Evolutionary conservation across 2,113 vertebrate genomes (phyloP).

Genomic region (Apaloderma vittatum): DNA sequence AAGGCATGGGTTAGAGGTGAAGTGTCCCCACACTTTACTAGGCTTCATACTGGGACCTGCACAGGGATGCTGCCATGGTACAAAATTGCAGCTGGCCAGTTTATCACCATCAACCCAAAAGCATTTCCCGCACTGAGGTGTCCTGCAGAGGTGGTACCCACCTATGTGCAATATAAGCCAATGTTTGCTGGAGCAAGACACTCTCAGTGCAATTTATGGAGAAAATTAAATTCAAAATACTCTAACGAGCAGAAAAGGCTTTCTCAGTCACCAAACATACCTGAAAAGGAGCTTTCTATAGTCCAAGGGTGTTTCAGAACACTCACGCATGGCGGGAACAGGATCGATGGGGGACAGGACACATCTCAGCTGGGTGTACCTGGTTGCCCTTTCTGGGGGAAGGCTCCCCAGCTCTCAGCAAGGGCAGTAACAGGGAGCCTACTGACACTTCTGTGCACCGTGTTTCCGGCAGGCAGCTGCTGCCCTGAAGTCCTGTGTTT

Average conservation of each 20-base stretch:
- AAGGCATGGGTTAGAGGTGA: neutral
- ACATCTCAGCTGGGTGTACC: fast-evolving
- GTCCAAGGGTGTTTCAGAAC: neutral
- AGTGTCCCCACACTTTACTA: neutral
- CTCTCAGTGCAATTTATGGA: neutral
- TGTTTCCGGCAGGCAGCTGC: neutral
- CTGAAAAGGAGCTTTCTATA: neutral
- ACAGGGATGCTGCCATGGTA: neutral
- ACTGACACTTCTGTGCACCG: fast-evolving
- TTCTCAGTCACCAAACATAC: neutral
- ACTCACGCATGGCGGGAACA: neutral
- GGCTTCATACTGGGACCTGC: neutral
- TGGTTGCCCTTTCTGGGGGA: neutral
- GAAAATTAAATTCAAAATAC: neutral
- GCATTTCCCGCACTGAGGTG: neutral
- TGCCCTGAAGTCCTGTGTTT: neutral
- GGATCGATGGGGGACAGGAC: neutral
- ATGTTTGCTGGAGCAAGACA: neutral
- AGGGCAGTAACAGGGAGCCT: neutral
- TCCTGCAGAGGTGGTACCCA: neutral
- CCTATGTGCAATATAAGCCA: neutral
- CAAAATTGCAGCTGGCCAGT: neutral
- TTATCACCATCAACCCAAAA: neutral
- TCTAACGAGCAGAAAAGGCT: neutral
- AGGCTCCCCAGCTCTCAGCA: neutral